These are phyloP conservation scores for Arnoldichthys spilopterus DNA, from an alignment of 2,797 vertebrate species.

Conservation along the genomic window DNA sequence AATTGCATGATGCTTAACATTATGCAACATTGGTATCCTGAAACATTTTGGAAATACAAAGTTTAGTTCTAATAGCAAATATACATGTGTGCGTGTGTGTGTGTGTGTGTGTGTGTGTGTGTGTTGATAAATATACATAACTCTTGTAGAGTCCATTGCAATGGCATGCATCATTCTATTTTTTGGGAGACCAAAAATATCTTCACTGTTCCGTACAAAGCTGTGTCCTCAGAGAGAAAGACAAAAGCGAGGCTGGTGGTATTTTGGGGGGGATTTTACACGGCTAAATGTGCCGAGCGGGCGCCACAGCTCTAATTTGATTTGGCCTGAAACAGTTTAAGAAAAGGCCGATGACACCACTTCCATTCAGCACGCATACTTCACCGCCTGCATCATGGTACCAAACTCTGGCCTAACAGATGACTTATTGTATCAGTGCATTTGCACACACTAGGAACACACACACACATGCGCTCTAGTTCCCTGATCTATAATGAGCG, in stretches of 20 bases:
- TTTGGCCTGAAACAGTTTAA: slow-evolving; percentile 75
- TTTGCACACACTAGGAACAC: slow-evolving; percentile 38
- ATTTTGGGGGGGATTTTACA: slow-evolving; percentile 71
- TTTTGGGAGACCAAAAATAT: slow-evolving; percentile 40
- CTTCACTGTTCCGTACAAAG: slow-evolving; percentile 12
- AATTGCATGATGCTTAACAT: too few species aligned
- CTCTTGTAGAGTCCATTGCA: neutral
- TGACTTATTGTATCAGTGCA: slow-evolving; percentile 74
- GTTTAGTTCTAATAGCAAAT: too few species aligned
- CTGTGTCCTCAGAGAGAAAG: slow-evolving; percentile 26
- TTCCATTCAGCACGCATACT: slow-evolving; percentile 73
- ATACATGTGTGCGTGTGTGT: too few species aligned
- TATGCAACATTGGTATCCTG: too few species aligned
- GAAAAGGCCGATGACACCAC: slow-evolving; percentile 73
- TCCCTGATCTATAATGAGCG: slow-evolving; percentile 47
- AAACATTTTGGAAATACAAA: too few species aligned
- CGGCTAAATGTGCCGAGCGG: slow-evolving; percentile 72
- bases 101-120: neutral
- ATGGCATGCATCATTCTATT: slow-evolving; percentile 8
- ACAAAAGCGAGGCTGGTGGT: slow-evolving; percentile 63
- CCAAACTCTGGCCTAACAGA: slow-evolving; percentile 73
- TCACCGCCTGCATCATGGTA: slow-evolving; percentile 70
- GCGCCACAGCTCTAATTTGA: slow-evolving; percentile 73
- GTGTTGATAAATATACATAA: neutral
- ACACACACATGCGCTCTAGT: slow-evolving; percentile 34